Evolutionary conservation across 2,888 invertebrate genomes (phyloP), one percentile per base, ranked within the genome.

Genomic region (Cryptus armator): DNA sequence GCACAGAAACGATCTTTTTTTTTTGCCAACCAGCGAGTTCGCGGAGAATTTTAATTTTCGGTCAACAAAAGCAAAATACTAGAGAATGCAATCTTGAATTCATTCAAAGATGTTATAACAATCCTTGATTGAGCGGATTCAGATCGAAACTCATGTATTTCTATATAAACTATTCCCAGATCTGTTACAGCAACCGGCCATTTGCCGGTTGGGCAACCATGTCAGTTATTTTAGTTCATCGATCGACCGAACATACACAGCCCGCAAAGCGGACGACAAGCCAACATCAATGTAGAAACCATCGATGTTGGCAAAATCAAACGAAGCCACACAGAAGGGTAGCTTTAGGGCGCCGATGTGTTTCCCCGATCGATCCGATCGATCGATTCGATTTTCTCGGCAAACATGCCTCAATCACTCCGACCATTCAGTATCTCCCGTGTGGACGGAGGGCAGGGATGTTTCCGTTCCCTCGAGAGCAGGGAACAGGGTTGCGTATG

Each of bases 301-400:
- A 68, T 46, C 70, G 24, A 51, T 66, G 51, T 56, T 32, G 67
- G 64, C 19, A 53, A 19, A 24, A 46, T 51, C 43, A 67, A 62
- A 78, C 67, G 16, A 72, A 37, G 62, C 62, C 12, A 29, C 14
- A 46, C 59, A 80, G 75, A 81, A 68, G 76, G 76, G 84, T 62
- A 9, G 37, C 37, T 37, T 9, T 37, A 9, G 37, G 37, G 37
- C 53, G 67, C 68, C 84, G 85, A 87, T 86, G 86, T 77, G 71
- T 67, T 74, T 44, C 59, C 48, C 32, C 37, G 74, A 14, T 66
- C 44, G 37, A 64, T 53, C 37, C 64, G 72, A 87, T 87, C 87
- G 85, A 87, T 88, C 81, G 83, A 80, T 62, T 81, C 83, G 86
- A 84, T 74, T 77, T 78, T 72, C 66, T 67, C 72, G 77, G 81